phyloP scores from a whole-genome alignment of 2,113 vertebrate species.

The Atlantisia rogersi region DNA sequence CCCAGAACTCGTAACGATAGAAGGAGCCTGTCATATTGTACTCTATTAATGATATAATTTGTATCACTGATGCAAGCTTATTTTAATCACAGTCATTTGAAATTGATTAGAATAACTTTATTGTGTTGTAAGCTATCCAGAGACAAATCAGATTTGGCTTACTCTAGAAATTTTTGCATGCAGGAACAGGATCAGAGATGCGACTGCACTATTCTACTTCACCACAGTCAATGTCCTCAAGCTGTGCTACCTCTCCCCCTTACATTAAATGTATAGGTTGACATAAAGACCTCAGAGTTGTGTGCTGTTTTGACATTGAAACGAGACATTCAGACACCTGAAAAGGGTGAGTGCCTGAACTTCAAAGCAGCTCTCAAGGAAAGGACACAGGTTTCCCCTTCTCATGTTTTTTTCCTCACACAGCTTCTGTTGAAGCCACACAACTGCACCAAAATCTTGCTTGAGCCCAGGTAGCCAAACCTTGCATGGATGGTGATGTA shows the following conservation, averaged over 20 bases:
- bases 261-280: not conserved
- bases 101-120: not conserved
- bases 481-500: not conserved
- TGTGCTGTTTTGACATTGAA: not conserved
- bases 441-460: not conserved
- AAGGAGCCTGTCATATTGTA: not conserved
- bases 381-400: not conserved
- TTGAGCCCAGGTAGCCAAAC: not conserved
- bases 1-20: not conserved
- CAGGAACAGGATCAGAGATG: not conserved
- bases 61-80: not conserved
- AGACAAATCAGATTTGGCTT: not conserved
- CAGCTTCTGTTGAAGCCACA: not conserved
- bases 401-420: not conserved
- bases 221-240: not conserved
- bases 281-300: not conserved
- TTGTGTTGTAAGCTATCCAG: not conserved
- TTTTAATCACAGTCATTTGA: not conserved
- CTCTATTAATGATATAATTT: not conserved
- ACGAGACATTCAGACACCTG: accelerated
- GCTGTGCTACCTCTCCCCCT: not conserved
- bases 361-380: not conserved
- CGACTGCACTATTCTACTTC: not conserved
- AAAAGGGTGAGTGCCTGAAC: not conserved
- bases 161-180: not conserved